Evolutionary conservation across 2,797 vertebrate genomes (phyloP), one percentile per base, ranked within the genome.

Genomic region (Chiroxiphia lanceolata): DNA sequence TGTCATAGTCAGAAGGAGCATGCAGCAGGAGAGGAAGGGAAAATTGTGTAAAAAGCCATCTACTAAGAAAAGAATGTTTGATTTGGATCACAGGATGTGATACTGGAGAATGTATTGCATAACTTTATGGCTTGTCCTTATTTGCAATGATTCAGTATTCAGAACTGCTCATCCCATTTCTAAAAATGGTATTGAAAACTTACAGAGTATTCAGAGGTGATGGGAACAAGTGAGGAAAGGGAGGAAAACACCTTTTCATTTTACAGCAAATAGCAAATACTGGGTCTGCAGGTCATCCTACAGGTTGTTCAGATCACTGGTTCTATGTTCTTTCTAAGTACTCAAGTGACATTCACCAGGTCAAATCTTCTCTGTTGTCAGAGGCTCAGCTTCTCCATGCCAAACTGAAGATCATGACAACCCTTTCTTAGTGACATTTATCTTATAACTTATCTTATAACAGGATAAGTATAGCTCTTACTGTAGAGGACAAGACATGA

Each of bases 51-150:
- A 97, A 97, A 96, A 95, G 94, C 74, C 77, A 82, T 97, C 93
- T 95, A 96, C 93, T 94, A 89, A 95, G 96, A 97, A 97, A 97
- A 97, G 95, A 97, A 97, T 96, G 95, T 97, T 97, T 97, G 93
- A 97, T 95, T 97, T 97, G 96, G 96, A 97, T 97, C 96, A 96
- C 93, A 96, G 92, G 96, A 97, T 96, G 74, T 94, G 95, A 97
- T 95, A 90, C 92, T 94, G 92, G 94, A 95, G 96, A 95, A 96
- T 26, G 75, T 89, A 95, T 97, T 97, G 96, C 96, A 95, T 96
- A 97, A 97, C 93, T 97, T 97, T 84, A 97, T 93, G 96, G 94
- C 90, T 96, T 95, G 94, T 96, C 95, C 93, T 95, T 97, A 95
- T 97, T 97, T 94, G 94, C 90, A 95, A 76, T 96, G 96, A 97